Conservation (phyloP, 2,797 vertebrate species). For the Clarias pachynema region DNA sequence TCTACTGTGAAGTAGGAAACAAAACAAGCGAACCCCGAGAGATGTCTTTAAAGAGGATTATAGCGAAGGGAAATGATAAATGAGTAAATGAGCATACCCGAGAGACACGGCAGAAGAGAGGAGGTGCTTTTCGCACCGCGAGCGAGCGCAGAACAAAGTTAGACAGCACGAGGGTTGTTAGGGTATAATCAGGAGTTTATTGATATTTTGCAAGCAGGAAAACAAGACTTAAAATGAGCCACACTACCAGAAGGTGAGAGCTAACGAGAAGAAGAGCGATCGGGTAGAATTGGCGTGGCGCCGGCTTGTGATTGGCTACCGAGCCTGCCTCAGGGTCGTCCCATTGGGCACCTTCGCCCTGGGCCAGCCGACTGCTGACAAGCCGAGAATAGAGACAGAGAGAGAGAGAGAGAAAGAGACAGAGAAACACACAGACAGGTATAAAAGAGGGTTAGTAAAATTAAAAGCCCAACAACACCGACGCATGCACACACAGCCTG, state of each 20-base stretch:
- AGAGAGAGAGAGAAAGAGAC: conserved; percentile 33
- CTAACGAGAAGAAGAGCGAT: conserved; percentile 99
- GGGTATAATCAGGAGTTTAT: conserved; percentile 84
- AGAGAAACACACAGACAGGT: conserved; percentile 49
- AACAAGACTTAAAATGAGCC: conserved; percentile 99
- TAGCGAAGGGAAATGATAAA: neutral
- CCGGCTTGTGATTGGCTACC: conserved; percentile 94
- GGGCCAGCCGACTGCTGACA: conserved; percentile 90
- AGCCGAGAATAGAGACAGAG: conserved; percentile 72
- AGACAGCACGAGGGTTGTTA: conserved; percentile 59
- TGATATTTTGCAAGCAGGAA: conserved; percentile 99
- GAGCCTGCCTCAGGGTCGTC: conserved; percentile 95
- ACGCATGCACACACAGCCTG: neutral
- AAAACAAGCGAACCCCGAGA: neutral
- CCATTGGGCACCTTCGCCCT: conserved; percentile 90
- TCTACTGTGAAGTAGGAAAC: neutral
- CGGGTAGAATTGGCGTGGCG: conserved; percentile 99
- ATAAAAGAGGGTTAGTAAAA: conserved; percentile 65
- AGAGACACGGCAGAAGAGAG: neutral
- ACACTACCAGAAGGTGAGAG: conserved; percentile 98
- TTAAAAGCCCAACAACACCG: neutral
- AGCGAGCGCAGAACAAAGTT: conserved; percentile 50
- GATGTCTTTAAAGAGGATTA: conserved; percentile 3
- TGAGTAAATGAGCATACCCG: neutral
- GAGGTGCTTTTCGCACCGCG: conserved; percentile 45